phyloP scores from a whole-genome alignment of 1,140 invertebrate species.

The roundworm (Caenorhabditis elegans) region DNA sequence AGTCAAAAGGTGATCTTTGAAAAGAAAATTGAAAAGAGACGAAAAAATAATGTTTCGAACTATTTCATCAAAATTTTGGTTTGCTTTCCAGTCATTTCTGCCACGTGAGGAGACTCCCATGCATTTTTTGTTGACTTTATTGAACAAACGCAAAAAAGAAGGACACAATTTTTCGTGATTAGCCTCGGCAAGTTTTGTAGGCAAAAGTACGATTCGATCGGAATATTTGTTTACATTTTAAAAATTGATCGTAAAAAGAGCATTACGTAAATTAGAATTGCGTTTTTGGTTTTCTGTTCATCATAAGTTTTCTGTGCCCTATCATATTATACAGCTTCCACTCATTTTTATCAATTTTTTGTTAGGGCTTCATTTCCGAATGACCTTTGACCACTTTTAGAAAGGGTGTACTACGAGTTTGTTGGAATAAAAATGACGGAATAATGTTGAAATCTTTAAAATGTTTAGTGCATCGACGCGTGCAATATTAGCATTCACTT shows the following conservation, averaged over 20 bases:
- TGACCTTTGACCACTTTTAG: not conserved
- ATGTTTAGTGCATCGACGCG: not conserved
- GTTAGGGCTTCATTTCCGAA: not conserved
- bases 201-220: no score
- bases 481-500: not conserved
- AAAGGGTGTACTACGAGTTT: no score
- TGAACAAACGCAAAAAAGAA: not conserved
- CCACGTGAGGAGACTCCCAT: not conserved
- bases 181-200: no score
- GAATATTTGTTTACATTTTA: not conserved
- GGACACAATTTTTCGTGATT: not conserved
- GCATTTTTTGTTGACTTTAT: constrained; percentile 22
- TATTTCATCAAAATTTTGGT: not conserved
- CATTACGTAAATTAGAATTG: not conserved
- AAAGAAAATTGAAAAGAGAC: not conserved
- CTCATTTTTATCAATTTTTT: not conserved
- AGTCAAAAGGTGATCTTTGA: constrained; percentile 10
- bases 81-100: not conserved
- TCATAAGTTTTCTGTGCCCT: not conserved
- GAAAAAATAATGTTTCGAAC: not conserved
- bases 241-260: not conserved
- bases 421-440: no score
- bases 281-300: not conserved
- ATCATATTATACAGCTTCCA: not conserved
- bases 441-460: no score